Percentiles rank a stretch among this genome's conserved stretches.
Evolutionary conservation across 2,113 vertebrate genomes (phyloP).

Genomic region (Hassar affinis): DNA sequence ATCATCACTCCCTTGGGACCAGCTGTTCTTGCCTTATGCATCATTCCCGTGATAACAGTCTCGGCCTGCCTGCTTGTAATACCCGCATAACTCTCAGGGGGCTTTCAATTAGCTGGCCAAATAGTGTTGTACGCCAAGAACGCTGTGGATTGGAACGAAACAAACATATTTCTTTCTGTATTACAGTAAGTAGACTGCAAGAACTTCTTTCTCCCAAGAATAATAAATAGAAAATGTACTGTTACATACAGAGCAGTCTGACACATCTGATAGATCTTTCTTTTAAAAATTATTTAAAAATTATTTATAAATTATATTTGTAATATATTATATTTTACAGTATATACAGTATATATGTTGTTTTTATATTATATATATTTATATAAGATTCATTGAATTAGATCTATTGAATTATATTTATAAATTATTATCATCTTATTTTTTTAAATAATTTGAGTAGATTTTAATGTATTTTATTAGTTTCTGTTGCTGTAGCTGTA

Average conservation of each 20-base stretch:
- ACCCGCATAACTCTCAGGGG: slow-evolving; percentile 43
- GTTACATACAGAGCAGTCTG: not conserved
- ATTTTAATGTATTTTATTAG: no score
- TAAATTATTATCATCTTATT: no score
- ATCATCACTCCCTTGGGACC: slow-evolving; percentile 41
- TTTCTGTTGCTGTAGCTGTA: no score
- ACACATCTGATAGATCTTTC: not conserved
- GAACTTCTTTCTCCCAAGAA: slow-evolving; percentile 33
- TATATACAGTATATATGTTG: no score
- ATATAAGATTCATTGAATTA: no score
- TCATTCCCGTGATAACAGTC: slow-evolving; percentile 46
- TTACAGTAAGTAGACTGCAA: slow-evolving; percentile 33
- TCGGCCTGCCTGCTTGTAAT: slow-evolving; percentile 33
- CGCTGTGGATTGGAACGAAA: slow-evolving; percentile 47
- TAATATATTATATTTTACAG: no score
- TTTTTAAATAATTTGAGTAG: no score
- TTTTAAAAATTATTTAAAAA: not conserved
- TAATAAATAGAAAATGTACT: slow-evolving; percentile 3
- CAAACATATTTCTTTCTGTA: slow-evolving; percentile 40
- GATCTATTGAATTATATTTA: no score
- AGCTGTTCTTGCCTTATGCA: slow-evolving; percentile 22
- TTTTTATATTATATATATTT: no score
- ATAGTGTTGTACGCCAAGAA: slow-evolving; percentile 37
- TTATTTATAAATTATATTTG: no score
- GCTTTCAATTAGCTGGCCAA: slow-evolving; percentile 50